A percentile compares a stretch with the other conserved stretches of the same genome.
Conservation (phyloP, 2,113 vertebrate genomes). For the Gnathonemus echidnorhynchus region DNA sequence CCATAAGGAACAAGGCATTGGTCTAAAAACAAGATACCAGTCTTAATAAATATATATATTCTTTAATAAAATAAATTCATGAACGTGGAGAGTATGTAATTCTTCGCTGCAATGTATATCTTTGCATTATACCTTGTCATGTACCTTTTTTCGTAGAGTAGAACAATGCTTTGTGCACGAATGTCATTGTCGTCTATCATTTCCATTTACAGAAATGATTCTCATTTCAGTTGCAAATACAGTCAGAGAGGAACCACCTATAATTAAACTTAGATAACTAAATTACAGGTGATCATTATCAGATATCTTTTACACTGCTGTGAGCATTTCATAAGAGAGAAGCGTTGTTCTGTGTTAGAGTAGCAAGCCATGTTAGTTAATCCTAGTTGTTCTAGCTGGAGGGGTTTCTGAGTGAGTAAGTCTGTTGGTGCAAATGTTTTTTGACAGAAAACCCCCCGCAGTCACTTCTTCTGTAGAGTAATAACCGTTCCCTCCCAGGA, state of each 20-base stretch:
- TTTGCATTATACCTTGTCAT: not conserved
- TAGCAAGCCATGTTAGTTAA: not conserved
- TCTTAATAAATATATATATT: not conserved
- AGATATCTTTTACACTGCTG: not conserved
- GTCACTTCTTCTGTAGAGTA: not conserved
- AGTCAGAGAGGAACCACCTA: not conserved
- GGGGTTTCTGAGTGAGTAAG: not conserved
- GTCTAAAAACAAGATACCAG: not conserved
- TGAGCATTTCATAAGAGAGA: not conserved
- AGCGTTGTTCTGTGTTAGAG: not conserved
- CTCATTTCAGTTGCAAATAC: constrained; percentile 7
- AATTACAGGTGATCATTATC: constrained; percentile 5
- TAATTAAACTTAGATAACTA: not conserved
- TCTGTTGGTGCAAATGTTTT: not conserved
- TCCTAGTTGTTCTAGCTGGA: not conserved
- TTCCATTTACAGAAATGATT: not conserved
- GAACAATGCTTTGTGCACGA: not conserved
- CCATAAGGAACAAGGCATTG: not conserved
- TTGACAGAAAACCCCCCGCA: not conserved
- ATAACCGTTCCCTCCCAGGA: not conserved
- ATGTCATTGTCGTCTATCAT: not conserved
- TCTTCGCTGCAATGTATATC: not conserved
- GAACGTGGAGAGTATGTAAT: not conserved
- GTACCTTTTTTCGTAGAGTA: not conserved
- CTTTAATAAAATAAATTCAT: not conserved